Evolutionary conservation across 2,888 invertebrate genomes (phyloP), one percentile per base, ranked within the genome.

Genomic region (Oscheius sp.): DNA sequence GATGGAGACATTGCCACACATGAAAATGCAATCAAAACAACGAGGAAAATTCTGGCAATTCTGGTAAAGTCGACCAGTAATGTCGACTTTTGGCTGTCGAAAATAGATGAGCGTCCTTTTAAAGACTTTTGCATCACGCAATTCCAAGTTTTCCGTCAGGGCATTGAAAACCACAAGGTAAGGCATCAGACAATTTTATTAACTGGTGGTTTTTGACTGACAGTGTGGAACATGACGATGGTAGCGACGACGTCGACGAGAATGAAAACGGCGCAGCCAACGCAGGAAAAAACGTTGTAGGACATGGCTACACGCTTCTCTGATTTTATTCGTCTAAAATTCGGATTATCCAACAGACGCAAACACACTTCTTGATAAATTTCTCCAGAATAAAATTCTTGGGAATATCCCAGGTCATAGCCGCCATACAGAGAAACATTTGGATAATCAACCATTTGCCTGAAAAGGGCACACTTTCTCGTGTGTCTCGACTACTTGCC

Each of bases 361-460:
- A 45, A 12, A 12, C 9, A 2, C 13, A 49, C 49, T 13, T 3
- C 13, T 49, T 49, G n/a, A 49, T 49, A 5, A 49, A 49, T 21
- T 49, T 49, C 13, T 49, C 49, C 2, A 18, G 49, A 18, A 66
- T 27, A 27, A 66, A 52, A 29, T 25, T 66, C 52, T 29, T 29
- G 2, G 66, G 66, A 52, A 66, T 21, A 7, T 69, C 69, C 55
- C 55, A 56, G 23, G 13, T 13, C 43, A 69, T 55, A 2, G 69
- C 69, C 13, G 41, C 16, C 23, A 43, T 41, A 29, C 69, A 55
- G 56, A 41, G 41, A 23, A 55, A 55, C 55, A 69, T 69, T 23
- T 69, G 69, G 41, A 69, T 55, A 2, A 69, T 53, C 41, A 69
- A 45, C 69, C 69, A 69, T 55, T 69, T 69, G 12, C 69, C 69